Evolutionary conservation across 2,797 vertebrate species (phyloP).

Genomic region (Benthosema pterotum): DNA sequence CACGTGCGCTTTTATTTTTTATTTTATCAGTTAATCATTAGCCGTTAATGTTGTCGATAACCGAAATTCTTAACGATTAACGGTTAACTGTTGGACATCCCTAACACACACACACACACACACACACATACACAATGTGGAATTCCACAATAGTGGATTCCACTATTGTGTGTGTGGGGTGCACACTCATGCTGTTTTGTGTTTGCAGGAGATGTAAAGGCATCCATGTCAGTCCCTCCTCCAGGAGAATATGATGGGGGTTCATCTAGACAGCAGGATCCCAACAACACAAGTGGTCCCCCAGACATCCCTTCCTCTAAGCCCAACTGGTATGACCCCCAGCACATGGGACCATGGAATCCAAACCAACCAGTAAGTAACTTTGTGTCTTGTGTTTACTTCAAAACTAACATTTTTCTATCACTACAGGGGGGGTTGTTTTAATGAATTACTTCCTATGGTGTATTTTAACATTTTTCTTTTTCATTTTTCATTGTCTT

Average conservation of each 20-base stretch:
- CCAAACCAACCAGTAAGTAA: constrained; percentile 86
- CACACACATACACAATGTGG: too few species aligned
- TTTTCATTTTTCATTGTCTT: too few species aligned
- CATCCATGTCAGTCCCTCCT: constrained; percentile 81
- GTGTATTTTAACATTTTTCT: too few species aligned
- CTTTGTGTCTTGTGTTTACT: background rate
- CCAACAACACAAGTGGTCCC: constrained; percentile 82
- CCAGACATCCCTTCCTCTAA: constrained; percentile 90
- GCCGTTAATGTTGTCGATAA: too few species aligned
- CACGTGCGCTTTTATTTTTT: too few species aligned
- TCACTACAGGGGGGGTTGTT: too few species aligned
- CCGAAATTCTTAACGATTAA: too few species aligned
- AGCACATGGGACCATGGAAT: constrained; percentile 91
- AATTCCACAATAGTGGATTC: background rate
- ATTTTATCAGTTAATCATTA: too few species aligned
- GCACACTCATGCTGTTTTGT: background rate
- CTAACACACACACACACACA: too few species aligned
- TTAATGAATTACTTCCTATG: too few species aligned
- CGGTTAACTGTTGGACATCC: too few species aligned
- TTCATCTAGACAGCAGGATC: constrained; percentile 80
- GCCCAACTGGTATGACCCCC: constrained; percentile 92
- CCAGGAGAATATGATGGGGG: constrained; percentile 86
- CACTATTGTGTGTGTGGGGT: background rate
- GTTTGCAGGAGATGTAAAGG: constrained; percentile 85
- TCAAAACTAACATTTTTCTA: too few species aligned